These are phyloP conservation scores for Dermatophagoides farinae DNA, from an alignment of 1,140 invertebrate species.

Conservation along the genomic window DNA sequence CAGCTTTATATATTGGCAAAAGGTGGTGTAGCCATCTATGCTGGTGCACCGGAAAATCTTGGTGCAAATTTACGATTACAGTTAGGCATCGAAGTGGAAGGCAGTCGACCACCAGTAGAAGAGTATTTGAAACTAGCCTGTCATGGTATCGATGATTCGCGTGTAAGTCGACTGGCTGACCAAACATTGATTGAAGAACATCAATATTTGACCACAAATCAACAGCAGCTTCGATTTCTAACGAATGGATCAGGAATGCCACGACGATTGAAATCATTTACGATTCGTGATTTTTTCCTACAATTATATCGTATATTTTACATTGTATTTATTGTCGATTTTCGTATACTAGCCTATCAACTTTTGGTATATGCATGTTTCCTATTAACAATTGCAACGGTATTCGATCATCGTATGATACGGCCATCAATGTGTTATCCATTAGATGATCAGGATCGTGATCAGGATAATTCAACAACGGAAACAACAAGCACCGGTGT, in stretches of 20 bases:
- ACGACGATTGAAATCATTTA: background rate
- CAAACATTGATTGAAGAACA: background rate
- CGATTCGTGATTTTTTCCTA: background rate
- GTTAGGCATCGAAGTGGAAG: background rate
- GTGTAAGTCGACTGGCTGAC: background rate
- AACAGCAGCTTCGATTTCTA: background rate
- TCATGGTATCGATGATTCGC: background rate
- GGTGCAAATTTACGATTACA: background rate
- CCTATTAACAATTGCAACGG: background rate
- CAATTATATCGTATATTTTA: background rate
- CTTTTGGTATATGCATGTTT: background rate
- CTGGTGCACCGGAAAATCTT: constrained; percentile 4
- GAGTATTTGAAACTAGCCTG: background rate
- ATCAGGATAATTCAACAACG: no score
- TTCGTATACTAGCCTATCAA: background rate
- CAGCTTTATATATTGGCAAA: constrained; percentile 10
- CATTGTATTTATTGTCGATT: background rate
- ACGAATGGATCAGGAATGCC: background rate
- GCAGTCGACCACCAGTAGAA: background rate
- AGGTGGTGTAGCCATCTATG: constrained; percentile 10
- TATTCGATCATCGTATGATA: background rate
- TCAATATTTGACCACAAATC: background rate
- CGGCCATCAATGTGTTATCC: background rate
- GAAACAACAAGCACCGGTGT: background rate
- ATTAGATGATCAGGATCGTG: background rate